Percentiles rank a stretch among this genome's conserved stretches.
phyloP scores from a whole-genome alignment of 2,797 vertebrate genomes.

The Dromococcyx pavoninus region DNA sequence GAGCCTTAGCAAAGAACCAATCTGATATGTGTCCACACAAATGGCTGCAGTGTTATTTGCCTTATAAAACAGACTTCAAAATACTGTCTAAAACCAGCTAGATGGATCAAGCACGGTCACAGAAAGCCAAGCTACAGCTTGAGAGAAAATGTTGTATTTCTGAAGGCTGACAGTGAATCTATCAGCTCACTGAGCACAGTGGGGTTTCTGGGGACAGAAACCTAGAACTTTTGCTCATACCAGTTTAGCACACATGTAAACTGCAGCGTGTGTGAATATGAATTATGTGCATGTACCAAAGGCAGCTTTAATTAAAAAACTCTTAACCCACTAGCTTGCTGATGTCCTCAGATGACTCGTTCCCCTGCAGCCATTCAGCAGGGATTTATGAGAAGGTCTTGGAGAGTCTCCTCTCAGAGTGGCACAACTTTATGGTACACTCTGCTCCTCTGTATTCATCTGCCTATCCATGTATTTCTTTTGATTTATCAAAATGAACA shows the following conservation, averaged over 20 bases:
- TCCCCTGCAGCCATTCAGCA: rapidly evolving
- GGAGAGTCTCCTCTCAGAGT: not conserved
- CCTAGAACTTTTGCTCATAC: not conserved
- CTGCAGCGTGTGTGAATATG: not conserved
- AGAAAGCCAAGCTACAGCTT: not conserved
- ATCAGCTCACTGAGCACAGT: not conserved
- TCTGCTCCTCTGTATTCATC: not conserved
- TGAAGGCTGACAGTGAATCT: not conserved
- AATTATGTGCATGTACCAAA: not conserved
- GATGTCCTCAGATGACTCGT: not conserved
- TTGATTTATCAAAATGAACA: not conserved
- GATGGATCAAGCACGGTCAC: not conserved
- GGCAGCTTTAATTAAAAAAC: not conserved
- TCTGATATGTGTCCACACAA: not conserved
- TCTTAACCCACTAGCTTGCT: not conserved
- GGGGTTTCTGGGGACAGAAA: not conserved
- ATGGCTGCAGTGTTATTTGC: not conserved
- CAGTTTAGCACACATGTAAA: not conserved
- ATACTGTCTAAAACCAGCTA: not conserved
- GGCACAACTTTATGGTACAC: not conserved
- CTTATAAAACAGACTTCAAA: not conserved
- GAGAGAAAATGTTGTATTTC: not conserved
- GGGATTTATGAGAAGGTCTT: not conserved
- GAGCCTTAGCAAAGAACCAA: not conserved
- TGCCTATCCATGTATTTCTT: not conserved